These are phyloP conservation scores for Heliconius nattereri DNA, from an alignment of 1,140 invertebrate species.

Conservation along the genomic window DNA sequence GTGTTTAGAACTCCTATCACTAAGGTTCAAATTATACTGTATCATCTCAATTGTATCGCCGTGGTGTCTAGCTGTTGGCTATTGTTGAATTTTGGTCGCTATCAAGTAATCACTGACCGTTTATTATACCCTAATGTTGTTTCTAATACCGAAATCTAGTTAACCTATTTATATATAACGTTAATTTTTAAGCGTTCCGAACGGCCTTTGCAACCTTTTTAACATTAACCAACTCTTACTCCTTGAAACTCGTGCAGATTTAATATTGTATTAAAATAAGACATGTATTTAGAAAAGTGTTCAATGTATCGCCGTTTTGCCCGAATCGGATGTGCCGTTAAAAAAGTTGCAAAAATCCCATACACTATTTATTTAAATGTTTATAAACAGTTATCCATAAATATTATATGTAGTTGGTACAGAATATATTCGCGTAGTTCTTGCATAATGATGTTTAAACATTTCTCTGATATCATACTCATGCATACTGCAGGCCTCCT, in stretches of 20 bases:
- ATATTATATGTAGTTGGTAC: slow-evolving; percentile 39
- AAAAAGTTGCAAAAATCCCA: slow-evolving; percentile 34
- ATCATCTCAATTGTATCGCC: slow-evolving; percentile 45
- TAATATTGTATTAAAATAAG: neutral
- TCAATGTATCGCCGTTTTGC: neutral
- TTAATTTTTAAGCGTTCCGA: slow-evolving; percentile 24
- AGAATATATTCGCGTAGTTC: slow-evolving; percentile 41
- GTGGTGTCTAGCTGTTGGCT: slow-evolving; percentile 40
- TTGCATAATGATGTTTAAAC: slow-evolving; percentile 39
- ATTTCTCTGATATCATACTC: slow-evolving; percentile 25
- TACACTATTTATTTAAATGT: slow-evolving; percentile 24
- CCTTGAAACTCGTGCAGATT: neutral
- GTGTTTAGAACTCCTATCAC: slow-evolving; percentile 51
- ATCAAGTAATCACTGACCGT: slow-evolving; percentile 38
- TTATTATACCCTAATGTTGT: slow-evolving; percentile 32
- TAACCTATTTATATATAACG: slow-evolving; percentile 24
- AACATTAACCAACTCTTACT: neutral
- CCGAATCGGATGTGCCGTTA: neutral
- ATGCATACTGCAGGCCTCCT: slow-evolving; percentile 23
- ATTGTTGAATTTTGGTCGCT: slow-evolving; percentile 42
- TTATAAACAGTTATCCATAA: slow-evolving; percentile 34
- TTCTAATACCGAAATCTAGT: slow-evolving; percentile 27
- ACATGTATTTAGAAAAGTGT: neutral
- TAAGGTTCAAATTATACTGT: slow-evolving; percentile 56
- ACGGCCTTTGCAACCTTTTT: slow-evolving; percentile 28